Evolutionary conservation across 1,140 invertebrate genomes (phyloP).

Genomic region (Goniozus legneri): DNA sequence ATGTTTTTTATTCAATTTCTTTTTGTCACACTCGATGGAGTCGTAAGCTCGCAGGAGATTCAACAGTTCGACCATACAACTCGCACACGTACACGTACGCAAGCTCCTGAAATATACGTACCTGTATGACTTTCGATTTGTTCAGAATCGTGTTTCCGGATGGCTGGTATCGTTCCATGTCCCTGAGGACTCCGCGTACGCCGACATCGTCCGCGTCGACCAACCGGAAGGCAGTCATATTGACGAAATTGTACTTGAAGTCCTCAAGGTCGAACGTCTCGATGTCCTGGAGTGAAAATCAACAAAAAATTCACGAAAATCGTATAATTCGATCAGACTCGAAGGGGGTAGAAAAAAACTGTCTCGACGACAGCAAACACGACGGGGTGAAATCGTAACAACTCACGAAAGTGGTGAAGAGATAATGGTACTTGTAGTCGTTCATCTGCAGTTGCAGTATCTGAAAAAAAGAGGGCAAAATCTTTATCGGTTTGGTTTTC

Average conservation of each 20-base stretch:
- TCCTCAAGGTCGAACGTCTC: constrained; percentile 64
- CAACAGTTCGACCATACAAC: too few relatives aligned
- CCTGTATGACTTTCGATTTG: constrained; percentile 59
- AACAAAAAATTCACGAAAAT: not conserved
- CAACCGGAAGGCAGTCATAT: constrained; percentile 64
- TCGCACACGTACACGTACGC: too few relatives aligned
- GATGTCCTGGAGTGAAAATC: constrained; percentile 53
- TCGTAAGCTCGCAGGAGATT: too few relatives aligned
- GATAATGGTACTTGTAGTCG: constrained; percentile 68
- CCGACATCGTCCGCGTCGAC: constrained; percentile 59
- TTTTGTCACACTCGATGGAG: too few relatives aligned
- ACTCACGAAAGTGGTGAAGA: constrained; percentile 70
- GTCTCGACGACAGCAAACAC: too few relatives aligned
- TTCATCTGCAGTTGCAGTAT: constrained; percentile 67
- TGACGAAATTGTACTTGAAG: constrained; percentile 66
- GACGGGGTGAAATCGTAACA: too few relatives aligned
- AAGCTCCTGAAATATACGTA: constrained; percentile 40
- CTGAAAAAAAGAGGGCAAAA: too few relatives aligned
- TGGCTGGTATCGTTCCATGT: constrained; percentile 65
- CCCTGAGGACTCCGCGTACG: constrained; percentile 58
- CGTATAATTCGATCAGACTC: too few relatives aligned
- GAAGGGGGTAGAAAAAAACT: constrained; percentile 10
- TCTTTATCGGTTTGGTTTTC: too few relatives aligned
- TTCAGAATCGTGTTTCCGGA: constrained; percentile 55
- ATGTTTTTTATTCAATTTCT: too few relatives aligned